Conservation (phyloP, 1,140 invertebrate species). For the Philopotamus ludificatus region DNA sequence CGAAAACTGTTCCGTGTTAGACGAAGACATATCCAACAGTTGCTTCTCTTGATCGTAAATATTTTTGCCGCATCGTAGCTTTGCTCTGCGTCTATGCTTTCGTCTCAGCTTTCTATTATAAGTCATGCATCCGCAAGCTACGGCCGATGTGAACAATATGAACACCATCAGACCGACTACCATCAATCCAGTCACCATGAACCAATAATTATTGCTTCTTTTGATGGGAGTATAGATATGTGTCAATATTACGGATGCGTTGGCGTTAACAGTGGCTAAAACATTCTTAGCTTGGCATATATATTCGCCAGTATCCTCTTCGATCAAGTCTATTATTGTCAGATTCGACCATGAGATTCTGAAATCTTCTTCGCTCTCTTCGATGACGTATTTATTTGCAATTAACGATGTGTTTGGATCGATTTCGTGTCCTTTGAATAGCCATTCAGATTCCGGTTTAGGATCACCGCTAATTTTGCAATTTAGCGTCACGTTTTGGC, state of each 20-base stretch:
- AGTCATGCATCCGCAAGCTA: slow-evolving; percentile 50
- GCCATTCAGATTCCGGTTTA: slow-evolving; percentile 75
- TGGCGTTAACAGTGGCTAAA: slow-evolving; percentile 51
- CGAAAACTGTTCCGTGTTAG: slow-evolving; percentile 30
- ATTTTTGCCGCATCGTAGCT: slow-evolving; percentile 69
- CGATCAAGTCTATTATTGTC: slow-evolving; percentile 52
- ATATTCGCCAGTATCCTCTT: slow-evolving; percentile 53
- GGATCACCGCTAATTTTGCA: slow-evolving; percentile 82
- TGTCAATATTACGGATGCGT: slow-evolving; percentile 45
- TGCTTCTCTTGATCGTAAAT: slow-evolving; percentile 85
- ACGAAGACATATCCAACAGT: slow-evolving; percentile 64
- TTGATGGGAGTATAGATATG: slow-evolving; percentile 41
- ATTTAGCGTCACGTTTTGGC: slow-evolving; percentile 74
- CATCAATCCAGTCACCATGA: slow-evolving; percentile 52
- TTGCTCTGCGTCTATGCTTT: slow-evolving; percentile 59
- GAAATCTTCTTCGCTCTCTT: too few relatives aligned
- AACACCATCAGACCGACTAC: slow-evolving; percentile 49
- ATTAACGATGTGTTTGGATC: too few relatives aligned
- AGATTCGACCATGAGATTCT: slow-evolving; percentile 56
- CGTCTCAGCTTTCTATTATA: slow-evolving; percentile 51
- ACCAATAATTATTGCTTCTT: slow-evolving; percentile 51
- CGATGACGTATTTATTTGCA: too few relatives aligned
- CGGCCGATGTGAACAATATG: slow-evolving; percentile 32
- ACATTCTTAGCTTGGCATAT: slow-evolving; percentile 52
- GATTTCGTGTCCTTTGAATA: slow-evolving; percentile 38